Evolutionary conservation across 1,140 invertebrate genomes (phyloP), one percentile per base, ranked within the genome.

Genomic region (Rhopalosiphum padi): DNA sequence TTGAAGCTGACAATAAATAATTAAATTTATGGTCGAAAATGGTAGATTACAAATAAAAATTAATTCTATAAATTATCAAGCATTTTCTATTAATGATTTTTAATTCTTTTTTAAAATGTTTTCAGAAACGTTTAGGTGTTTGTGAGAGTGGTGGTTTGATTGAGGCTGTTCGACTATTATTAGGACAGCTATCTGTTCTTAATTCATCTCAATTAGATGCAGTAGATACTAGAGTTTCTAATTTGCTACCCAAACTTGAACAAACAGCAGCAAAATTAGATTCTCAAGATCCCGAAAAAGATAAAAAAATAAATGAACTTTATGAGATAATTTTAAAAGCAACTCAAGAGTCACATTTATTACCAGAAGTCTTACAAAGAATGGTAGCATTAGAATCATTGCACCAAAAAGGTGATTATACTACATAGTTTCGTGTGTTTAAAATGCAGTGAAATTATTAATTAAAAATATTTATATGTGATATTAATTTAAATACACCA

Each of bases 301-400:
- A 98, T 94, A 97, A 97, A 94, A 98, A 98, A 96, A 97, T 98
- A 86, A 95, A 96, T 41, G 98, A 99, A 95, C 95, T 99, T 94
- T 98, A 99, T 95, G 98, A 98, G 94, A 95, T 98, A 83, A 96
- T 98, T 86, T 98, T 98, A 95, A 98, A 98, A 95, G 97, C 97
- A 82, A 98, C 98, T 95, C 96, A 97, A 82, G 96, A 98, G 94
- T 97, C 97, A 35, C 97, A 97, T 95, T 95, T 97, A 91, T 94
- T 98, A 93, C 97, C 98, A 4, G 97, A 98, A 95, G 97, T 98
- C 51, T 96, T 99, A 43, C 97, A 98, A 94, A 96, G 98, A 94
- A 97, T 99, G 96, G 96, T 97, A 94, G 97, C 98, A 15, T 95
- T 99, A 1, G 97, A 98, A 95, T 96, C 97, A n/a, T 95, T 99